phyloP scores from a whole-genome alignment of 2,113 vertebrate species.

The Syngnathus scovelli region DNA sequence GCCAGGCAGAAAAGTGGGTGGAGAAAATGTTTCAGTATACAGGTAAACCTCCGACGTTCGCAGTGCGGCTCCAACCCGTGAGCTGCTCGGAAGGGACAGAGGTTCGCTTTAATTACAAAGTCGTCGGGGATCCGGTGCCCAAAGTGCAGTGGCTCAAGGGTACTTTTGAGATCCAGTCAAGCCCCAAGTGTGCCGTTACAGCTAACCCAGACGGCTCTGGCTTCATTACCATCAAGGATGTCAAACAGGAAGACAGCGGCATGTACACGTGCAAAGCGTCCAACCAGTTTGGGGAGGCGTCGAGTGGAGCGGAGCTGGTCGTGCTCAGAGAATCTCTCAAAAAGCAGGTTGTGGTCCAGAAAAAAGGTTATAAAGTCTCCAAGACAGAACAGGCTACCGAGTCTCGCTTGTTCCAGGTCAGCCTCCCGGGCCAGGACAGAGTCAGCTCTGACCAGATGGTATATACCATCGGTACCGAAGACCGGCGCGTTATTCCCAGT shows the following conservation, averaged over 20 bases:
- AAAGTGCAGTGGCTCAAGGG: constrained; percentile 79
- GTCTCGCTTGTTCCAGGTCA: constrained; percentile 73
- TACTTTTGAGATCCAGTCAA: constrained; percentile 65
- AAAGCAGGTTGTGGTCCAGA: constrained; percentile 47
- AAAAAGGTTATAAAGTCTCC: constrained; percentile 70
- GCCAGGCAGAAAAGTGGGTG: constrained; percentile 65
- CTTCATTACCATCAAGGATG: constrained; percentile 66
- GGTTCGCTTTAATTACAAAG: constrained; percentile 73
- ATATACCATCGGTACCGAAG: constrained; percentile 75
- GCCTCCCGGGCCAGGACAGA: constrained; percentile 66
- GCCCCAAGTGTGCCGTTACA: constrained; percentile 57
- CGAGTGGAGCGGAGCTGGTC: constrained; percentile 76
- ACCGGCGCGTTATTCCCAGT: constrained; percentile 65
- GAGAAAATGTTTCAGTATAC: constrained; percentile 70
- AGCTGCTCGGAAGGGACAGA: constrained; percentile 70
- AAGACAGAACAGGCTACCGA: constrained; percentile 69
- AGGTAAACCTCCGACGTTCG: constrained; percentile 74
- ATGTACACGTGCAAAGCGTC: constrained; percentile 76
- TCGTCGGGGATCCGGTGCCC: constrained; percentile 72
- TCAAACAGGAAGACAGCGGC: constrained; percentile 74
- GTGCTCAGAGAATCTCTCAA: constrained; percentile 64
- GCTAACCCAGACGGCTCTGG: constrained; percentile 78
- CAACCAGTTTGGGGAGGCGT: constrained; percentile 74
- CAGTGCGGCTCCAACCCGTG: constrained; percentile 67
- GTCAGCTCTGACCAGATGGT: constrained; percentile 67